Percentiles rank a stretch among this genome's conserved stretches.
Conservation (phyloP, 2,797 vertebrate species). For the Anisognathus igniventris region DNA sequence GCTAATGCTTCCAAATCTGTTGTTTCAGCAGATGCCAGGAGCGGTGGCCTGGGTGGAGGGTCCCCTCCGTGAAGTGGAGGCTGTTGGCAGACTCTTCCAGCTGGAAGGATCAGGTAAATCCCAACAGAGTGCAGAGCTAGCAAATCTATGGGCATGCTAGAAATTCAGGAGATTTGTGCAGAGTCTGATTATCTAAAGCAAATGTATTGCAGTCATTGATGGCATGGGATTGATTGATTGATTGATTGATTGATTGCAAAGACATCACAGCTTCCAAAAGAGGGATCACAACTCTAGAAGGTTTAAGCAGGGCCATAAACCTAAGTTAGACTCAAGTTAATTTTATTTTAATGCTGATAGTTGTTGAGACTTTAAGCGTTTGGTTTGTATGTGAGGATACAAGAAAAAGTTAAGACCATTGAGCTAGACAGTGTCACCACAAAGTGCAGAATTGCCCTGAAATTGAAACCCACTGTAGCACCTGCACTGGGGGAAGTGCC, state of each 20-base stretch:
- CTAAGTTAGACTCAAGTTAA: not conserved
- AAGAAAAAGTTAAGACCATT: not conserved
- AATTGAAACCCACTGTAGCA: not conserved
- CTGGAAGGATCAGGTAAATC: not conserved
- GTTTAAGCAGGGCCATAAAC: not conserved
- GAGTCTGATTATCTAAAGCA: not conserved
- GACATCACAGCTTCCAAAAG: not conserved
- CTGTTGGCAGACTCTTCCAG: not conserved
- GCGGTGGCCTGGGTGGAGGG: fast-evolving
- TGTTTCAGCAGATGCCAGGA: not conserved
- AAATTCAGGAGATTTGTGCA: not conserved
- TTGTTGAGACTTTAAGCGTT: not conserved
- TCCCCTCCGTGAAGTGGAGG: not conserved
- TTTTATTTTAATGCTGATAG: not conserved
- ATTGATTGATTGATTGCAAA: not conserved
- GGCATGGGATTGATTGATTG: not conserved
- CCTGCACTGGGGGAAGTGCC: not conserved
- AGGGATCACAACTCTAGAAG: not conserved
- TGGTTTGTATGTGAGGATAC: not conserved
- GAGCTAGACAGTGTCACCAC: not conserved
- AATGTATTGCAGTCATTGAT: not conserved
- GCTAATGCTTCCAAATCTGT: not conserved
- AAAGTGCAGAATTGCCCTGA: not conserved
- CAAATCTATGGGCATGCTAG: not conserved
- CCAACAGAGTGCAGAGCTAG: not conserved